Evolutionary conservation across 2,888 invertebrate species (phyloP).

Genomic region (Himalopsyche kuldschensis): DNA sequence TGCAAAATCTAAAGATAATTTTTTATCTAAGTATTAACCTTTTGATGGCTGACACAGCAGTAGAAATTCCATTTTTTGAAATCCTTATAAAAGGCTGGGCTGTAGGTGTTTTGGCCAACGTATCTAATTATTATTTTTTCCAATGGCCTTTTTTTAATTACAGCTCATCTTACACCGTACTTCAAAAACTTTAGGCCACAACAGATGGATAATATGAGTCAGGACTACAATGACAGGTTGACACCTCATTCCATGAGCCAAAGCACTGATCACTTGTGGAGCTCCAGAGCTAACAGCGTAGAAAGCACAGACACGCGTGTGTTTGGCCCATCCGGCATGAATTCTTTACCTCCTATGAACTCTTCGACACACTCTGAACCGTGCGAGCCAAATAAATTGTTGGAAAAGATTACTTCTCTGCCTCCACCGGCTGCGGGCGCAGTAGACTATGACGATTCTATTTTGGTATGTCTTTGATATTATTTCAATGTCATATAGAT

Average conservation of each 20-base stretch:
- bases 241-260: slow-evolving; percentile 7
- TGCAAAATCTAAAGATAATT: no score
- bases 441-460: background rate
- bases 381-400: background rate
- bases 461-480: background rate
- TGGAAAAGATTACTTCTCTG: background rate
- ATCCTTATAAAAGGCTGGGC: no score
- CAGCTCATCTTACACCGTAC: slow-evolving; percentile 1
- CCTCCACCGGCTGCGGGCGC: background rate
- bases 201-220: background rate
- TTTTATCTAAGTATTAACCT: no score
- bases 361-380: background rate
- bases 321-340: background rate
- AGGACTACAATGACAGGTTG: slow-evolving; percentile 7
- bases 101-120: no score
- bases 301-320: background rate
- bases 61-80: no score
- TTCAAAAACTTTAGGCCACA: slow-evolving; percentile 4
- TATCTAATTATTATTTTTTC: no score
- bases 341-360: background rate
- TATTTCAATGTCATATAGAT: background rate
- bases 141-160: background rate
- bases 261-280: slow-evolving; percentile 1
- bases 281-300: background rate
- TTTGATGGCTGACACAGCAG: no score